Evolutionary conservation across 2,888 invertebrate genomes (phyloP).

Genomic region (Pseudococcus longispinus): DNA sequence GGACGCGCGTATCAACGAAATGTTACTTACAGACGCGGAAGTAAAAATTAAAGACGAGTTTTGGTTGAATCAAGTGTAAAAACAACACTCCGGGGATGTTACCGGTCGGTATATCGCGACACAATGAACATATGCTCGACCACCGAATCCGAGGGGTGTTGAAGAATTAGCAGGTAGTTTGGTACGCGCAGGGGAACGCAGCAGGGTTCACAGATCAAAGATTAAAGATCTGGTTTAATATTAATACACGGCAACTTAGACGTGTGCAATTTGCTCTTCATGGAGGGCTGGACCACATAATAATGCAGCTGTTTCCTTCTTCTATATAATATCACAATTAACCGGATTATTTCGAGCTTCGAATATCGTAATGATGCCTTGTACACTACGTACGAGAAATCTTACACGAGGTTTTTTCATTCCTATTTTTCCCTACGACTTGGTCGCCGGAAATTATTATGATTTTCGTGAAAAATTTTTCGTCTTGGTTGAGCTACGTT

Average conservation of each 20-base stretch:
- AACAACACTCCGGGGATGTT: conserved; percentile 26
- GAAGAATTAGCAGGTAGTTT: conserved; percentile 41
- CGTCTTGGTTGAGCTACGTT: conserved; percentile 15
- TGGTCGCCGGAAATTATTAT: not conserved
- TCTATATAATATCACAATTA: conserved; percentile 32
- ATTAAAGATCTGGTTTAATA: conserved; percentile 44
- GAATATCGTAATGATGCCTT: conserved; percentile 28
- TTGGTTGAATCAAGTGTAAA: conserved; percentile 55
- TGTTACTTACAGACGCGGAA: conserved; percentile 53
- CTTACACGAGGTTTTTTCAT: not conserved
- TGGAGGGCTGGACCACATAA: conserved; percentile 44
- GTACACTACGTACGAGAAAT: not conserved
- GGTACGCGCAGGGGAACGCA: not conserved
- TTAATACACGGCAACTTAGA: conserved; percentile 20
- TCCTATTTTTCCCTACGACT: not conserved
- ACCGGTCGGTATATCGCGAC: not conserved
- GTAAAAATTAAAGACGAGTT: conserved; percentile 50
- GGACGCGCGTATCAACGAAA: not conserved
- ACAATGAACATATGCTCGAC: not conserved
- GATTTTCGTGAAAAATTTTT: not conserved
- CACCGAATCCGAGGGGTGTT: conserved; percentile 11
- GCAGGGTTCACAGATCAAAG: conserved; percentile 43
- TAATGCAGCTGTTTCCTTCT: conserved; percentile 43
- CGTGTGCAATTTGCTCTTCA: conserved; percentile 41
- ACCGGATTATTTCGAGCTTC: conserved; percentile 38